phyloP scores from a whole-genome alignment of 1,140 invertebrate genomes.

The Caerostris extrusa region DNA sequence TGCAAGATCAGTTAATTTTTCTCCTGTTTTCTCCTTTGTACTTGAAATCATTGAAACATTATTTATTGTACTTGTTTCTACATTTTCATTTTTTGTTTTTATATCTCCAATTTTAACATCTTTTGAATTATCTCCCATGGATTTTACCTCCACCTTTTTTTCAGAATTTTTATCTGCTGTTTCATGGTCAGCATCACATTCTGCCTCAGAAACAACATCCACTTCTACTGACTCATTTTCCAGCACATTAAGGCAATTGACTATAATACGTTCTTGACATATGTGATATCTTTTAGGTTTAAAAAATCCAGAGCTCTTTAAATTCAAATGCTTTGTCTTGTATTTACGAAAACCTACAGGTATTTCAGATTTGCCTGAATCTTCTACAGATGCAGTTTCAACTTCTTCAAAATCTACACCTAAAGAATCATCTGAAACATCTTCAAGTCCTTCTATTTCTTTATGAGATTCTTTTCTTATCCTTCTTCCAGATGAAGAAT shows the following conservation, averaged over 20 bases:
- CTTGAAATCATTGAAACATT: not conserved
- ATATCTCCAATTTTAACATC: not conserved
- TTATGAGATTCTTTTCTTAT: constrained; percentile 11
- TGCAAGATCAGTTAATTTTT: not conserved
- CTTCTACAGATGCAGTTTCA: constrained; percentile 26
- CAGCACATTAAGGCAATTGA: not conserved
- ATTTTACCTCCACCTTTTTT: not conserved
- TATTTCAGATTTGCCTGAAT: not conserved
- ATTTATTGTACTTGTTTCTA: not conserved
- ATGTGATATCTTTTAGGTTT: constrained; percentile 1
- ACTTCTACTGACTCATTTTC: constrained; percentile 26
- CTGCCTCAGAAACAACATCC: not conserved
- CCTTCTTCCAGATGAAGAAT: not conserved
- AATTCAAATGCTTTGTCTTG: constrained; percentile 25
- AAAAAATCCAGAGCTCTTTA: not conserved
- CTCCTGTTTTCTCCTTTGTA: not conserved
- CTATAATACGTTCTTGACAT: not conserved
- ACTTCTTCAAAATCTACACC: constrained; percentile 63
- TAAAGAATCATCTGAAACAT: constrained; percentile 26
- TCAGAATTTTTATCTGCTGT: not conserved
- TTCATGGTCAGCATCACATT: not conserved
- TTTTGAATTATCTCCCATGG: not conserved
- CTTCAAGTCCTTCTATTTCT: not conserved
- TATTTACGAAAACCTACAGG: constrained; percentile 22
- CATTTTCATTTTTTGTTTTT: not conserved